A percentile compares a stretch with the other conserved stretches of the same genome.
Evolutionary conservation across 1,140 invertebrate genomes (phyloP).

Genomic region (Drosophila simulans): DNA sequence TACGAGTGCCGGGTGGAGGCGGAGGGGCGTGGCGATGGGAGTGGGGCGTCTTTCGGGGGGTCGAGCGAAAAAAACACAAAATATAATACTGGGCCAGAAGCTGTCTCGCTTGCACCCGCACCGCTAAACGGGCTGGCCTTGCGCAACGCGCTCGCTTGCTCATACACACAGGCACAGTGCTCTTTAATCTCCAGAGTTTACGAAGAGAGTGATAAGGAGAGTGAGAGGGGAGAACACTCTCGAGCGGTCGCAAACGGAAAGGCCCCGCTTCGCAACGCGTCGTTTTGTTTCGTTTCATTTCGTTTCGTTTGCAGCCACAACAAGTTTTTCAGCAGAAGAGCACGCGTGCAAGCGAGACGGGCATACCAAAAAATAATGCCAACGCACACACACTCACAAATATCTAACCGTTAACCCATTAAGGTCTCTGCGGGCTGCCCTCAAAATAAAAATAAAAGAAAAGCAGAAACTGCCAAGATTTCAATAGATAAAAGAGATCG

Average conservation of each 20-base stretch:
- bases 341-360: slow-evolving; percentile 21
- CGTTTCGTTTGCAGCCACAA: slow-evolving; percentile 64
- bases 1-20: slow-evolving; percentile 12
- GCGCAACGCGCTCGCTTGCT: slow-evolving; percentile 78
- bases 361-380: slow-evolving; percentile 34
- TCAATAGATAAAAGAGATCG: slow-evolving; percentile 29
- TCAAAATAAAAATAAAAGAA: slow-evolving; percentile 9
- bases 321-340: slow-evolving; percentile 70
- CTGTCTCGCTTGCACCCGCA: slow-evolving; percentile 50
- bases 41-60: slow-evolving; percentile 24
- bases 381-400: slow-evolving; percentile 28
- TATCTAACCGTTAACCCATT: slow-evolving; percentile 63
- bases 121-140: slow-evolving; percentile 60
- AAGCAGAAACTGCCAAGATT: slow-evolving; percentile 16
- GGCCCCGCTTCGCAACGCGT: slow-evolving; percentile 68
- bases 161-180: slow-evolving; percentile 26
- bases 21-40: slow-evolving; percentile 8
- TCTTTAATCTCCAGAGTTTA: slow-evolving; percentile 73
- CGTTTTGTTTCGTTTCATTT: slow-evolving; percentile 49
- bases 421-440: slow-evolving; percentile 22
- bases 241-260: slow-evolving; percentile 38
- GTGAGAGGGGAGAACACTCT: slow-evolving; percentile 48
- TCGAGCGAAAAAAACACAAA: slow-evolving; percentile 42
- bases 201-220: slow-evolving; percentile 18
- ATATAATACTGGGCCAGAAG: slow-evolving; percentile 51